Percentiles rank a stretch among this genome's conserved stretches.
Evolutionary conservation across 2,888 invertebrate genomes (phyloP).

Genomic region (Amphipoea lucens): DNA sequence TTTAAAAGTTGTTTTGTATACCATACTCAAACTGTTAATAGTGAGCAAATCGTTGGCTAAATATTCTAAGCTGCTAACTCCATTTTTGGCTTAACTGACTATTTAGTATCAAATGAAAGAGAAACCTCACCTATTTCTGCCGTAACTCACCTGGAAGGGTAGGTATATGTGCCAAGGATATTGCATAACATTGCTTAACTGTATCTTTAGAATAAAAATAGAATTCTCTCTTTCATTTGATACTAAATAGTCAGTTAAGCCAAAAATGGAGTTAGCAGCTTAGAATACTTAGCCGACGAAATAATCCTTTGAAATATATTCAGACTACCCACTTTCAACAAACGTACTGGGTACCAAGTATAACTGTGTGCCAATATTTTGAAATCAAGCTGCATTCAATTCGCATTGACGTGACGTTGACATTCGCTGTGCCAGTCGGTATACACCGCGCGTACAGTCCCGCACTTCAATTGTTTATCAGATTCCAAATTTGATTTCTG

Average conservation of each 20-base stretch:
- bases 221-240: too few relatives aligned
- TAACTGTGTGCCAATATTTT: constrained; percentile 4
- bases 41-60: background rate
- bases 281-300: background rate
- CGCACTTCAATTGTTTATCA: background rate
- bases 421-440: background rate
- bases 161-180: too few relatives aligned
- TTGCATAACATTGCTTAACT: too few relatives aligned
- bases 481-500: background rate
- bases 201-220: too few relatives aligned
- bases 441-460: background rate
- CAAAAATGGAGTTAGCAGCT: too few relatives aligned
- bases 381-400: constrained; percentile 9
- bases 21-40: background rate
- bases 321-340: background rate
- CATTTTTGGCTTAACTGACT: too few relatives aligned
- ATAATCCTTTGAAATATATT: background rate
- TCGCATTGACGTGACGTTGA: background rate
- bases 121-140: too few relatives aligned
- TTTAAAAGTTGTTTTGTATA: background rate
- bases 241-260: too few relatives aligned
- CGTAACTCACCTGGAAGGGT: too few relatives aligned
- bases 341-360: background rate
- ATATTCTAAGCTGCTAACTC: too few relatives aligned
- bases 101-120: too few relatives aligned